These are phyloP conservation scores for Caenorhabditis uteleia DNA, from an alignment of 2,888 invertebrate genomes.

Conservation along the genomic window DNA sequence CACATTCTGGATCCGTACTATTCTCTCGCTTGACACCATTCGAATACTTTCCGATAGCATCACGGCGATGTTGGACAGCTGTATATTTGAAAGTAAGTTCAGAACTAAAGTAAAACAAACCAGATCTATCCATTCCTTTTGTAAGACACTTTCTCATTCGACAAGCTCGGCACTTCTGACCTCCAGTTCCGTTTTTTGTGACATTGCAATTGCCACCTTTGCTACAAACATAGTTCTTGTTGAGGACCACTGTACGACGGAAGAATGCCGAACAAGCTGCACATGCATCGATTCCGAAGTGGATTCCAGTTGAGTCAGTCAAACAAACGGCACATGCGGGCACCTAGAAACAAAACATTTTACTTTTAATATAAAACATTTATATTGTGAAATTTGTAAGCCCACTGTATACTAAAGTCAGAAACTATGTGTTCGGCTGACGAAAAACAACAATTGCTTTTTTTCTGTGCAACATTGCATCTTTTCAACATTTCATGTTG, in stretches of 20 bases:
- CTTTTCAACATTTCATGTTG: too few species aligned
- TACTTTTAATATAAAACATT: too few species aligned
- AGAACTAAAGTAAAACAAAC: neutral
- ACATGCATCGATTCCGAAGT: constrained; percentile 66
- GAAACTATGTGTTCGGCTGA: too few species aligned
- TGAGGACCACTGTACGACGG: constrained; percentile 61
- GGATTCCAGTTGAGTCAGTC: constrained; percentile 65
- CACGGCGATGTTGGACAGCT: constrained; percentile 65
- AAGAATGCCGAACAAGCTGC: constrained; percentile 62
- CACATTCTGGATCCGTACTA: constrained; percentile 22
- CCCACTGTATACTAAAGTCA: too few species aligned
- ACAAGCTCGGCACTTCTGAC: constrained; percentile 64
- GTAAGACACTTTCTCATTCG: constrained; percentile 59
- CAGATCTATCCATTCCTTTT: constrained; percentile 56
- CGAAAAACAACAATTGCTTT: neutral
- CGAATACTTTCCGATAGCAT: constrained; percentile 65
- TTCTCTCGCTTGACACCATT: constrained; percentile 50
- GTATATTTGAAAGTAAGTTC: constrained; percentile 6
- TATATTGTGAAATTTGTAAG: too few species aligned
- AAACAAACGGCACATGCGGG: constrained; percentile 62
- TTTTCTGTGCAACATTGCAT: too few species aligned
- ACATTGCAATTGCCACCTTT: constrained; percentile 36
- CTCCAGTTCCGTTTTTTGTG: constrained; percentile 48
- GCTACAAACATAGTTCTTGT: constrained; percentile 58
- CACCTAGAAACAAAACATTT: constrained; percentile 34